These are phyloP conservation scores for Eriosoma lanigerum DNA, from an alignment of 1,140 invertebrate species.

Conservation along the genomic window DNA sequence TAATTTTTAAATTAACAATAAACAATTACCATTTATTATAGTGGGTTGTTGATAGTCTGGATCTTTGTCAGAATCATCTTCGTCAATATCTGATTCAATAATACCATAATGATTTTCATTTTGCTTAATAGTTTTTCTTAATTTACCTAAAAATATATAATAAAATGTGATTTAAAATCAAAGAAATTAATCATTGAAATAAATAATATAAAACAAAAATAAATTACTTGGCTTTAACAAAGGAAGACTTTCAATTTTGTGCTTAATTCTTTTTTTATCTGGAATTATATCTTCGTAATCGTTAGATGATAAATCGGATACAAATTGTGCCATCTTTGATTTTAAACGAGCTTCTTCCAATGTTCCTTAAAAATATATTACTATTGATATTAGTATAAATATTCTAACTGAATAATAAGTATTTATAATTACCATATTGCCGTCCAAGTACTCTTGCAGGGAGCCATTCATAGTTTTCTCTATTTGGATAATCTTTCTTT, in stretches of 20 bases:
- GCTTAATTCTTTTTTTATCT: background rate
- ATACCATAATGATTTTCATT: too few species aligned
- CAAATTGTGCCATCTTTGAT: background rate
- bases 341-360: background rate
- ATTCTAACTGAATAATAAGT: background rate
- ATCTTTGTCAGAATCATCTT: background rate
- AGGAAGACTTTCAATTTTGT: background rate
- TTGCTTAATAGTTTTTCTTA: background rate
- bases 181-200: too few species aligned
- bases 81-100: background rate
- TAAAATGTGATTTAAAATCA: background rate
- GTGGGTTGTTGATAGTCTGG: background rate
- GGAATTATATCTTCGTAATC: background rate
- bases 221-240: background rate
- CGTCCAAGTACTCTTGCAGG: background rate
- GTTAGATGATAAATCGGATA: background rate
- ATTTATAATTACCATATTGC: background rate
- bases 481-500: background rate
- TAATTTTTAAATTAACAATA: too few species aligned
- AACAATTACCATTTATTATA: background rate
- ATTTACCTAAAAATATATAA: background rate
- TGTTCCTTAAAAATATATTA: background rate
- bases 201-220: too few species aligned
- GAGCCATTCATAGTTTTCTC: background rate
- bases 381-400: background rate